Base-by-base conservation (phyloP, 2,113 vertebrate genomes). In the Tringa solitaria region DNA sequence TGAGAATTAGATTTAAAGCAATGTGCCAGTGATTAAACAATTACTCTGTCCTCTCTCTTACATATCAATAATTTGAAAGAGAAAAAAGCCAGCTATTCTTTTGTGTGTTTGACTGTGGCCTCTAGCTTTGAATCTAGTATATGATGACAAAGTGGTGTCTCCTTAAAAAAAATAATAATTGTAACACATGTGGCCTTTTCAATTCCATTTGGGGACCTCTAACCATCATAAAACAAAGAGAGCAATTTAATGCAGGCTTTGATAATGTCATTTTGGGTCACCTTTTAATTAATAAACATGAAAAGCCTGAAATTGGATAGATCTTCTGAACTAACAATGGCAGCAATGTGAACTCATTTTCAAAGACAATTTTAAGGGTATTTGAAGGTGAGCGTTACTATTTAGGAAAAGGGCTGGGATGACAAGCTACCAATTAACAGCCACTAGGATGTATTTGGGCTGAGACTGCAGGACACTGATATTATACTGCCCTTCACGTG, bases 271-370 rank as follows among this genome's bases (percentile, higher is more conserved):
- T 86, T 88, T 95, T 95, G n/a, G 0, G 73, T 95, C 96, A 95
- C 91, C 89, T 96, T 94, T 95, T 95, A 96, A 96, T 96, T 96
- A 95, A 95, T 96, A 95, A 95, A 94, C 92, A 77, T 87, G 89
- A 87, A 96, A 95, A 92, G 61, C 48, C 69, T 82, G 91, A 87
- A 96, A 87, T 79, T 85, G 80, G 65, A 73, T 93, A 89, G 87
- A 74, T 77, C 65, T 77, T 92, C 69, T 85, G 65, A 95, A 84
- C 84, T 94, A 95, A 87, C 68, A 92, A 91, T 91, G 89, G 92
- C 84, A 95, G 89, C 70, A 76, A 63, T 10, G 32, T 85, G 77
- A 95, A 85, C 84, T 94, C 59, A 32, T 89, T 95, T 91, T 76
- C 65, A 87, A 85, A 78, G 84, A 91, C 84, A 64, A 59, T 85